Percentiles rank a stretch among this genome's conserved stretches.
Conservation (phyloP, 2,797 vertebrate genomes). For the Micrastur ruficollis region DNA sequence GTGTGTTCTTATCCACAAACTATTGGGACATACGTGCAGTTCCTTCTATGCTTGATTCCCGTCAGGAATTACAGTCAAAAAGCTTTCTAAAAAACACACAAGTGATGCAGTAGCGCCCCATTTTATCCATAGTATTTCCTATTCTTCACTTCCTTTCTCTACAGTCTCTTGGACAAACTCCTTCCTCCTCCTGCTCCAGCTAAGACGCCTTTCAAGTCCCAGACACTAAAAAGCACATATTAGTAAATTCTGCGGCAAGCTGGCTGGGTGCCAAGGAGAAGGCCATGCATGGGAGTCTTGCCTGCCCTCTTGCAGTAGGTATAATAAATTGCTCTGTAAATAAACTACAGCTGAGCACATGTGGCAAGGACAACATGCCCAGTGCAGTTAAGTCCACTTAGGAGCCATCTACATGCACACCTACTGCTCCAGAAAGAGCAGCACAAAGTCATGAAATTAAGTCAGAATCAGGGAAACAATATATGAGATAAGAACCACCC, state of each 20-base stretch:
- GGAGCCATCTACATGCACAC: not conserved
- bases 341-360: not conserved
- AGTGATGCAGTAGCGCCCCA: not conserved
- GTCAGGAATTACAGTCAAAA: not conserved
- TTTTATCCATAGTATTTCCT: not conserved
- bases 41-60: not conserved
- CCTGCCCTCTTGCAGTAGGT: not conserved
- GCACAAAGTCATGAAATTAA: not conserved
- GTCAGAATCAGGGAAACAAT: not conserved
- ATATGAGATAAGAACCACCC: not conserved
- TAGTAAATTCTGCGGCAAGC: not conserved
- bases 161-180: not conserved
- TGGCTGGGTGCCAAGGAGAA: not conserved
- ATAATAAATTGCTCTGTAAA: not conserved
- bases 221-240: not conserved
- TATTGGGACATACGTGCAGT: rapidly evolving
- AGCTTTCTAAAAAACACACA: not conserved
- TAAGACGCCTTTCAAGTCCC: not conserved
- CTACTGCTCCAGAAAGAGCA: not conserved
- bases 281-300: not conserved
- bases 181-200: not conserved
- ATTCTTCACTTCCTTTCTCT: not conserved
- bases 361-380: not conserved
- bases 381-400: not conserved
- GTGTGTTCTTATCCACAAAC: not conserved